Conservation (phyloP, 2,888 invertebrate genomes). For the Diaphora mendica region DNA sequence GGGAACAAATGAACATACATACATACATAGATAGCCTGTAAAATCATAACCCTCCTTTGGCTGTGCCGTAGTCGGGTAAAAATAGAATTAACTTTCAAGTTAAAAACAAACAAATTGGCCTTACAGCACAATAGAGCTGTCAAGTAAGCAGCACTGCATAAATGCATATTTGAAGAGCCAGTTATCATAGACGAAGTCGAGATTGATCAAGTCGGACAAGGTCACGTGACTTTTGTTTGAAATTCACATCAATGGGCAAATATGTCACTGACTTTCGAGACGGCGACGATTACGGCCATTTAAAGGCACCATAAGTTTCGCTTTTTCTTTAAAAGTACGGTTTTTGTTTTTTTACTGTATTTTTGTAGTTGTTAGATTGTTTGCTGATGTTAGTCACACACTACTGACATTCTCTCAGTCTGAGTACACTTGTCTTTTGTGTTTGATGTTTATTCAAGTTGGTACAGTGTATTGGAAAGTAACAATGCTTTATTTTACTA, state of each 20-base stretch:
- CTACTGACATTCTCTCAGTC: background rate
- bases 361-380: background rate
- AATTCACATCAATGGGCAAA: constrained; percentile 48
- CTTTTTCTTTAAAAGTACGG: constrained; percentile 3
- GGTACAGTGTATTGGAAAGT: background rate
- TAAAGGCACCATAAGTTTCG: constrained; percentile 15
- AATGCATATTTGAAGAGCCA: constrained; percentile 50
- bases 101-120: background rate
- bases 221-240: constrained; percentile 47
- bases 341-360: background rate
- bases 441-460: background rate
- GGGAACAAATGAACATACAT: no score
- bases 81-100: background rate
- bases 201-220: constrained; percentile 61
- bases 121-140: constrained; percentile 12
- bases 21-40: no score
- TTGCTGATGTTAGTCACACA: background rate
- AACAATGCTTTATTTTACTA: background rate
- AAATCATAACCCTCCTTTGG: no score
- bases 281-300: constrained; percentile 17
- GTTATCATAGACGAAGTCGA: constrained; percentile 55
- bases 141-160: constrained; percentile 19
- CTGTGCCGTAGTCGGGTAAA: no score
- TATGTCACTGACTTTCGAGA: constrained; percentile 35
- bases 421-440: background rate